Evolutionary conservation across 1,140 invertebrate species (phyloP), one percentile per base, ranked within the genome.

Genomic region (Octopus bimaculoides): DNA sequence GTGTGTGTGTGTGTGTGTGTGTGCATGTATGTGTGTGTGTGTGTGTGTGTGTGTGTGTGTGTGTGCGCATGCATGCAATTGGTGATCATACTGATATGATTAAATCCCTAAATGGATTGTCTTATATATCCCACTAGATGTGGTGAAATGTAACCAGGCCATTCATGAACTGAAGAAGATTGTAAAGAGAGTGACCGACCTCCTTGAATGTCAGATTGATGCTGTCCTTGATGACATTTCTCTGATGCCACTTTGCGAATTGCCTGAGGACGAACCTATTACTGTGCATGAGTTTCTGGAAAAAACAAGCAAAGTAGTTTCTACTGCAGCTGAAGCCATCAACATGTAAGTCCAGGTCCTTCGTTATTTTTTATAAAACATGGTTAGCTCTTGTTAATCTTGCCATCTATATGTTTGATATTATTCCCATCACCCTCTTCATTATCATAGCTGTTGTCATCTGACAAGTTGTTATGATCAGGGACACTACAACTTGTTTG

Each of bases 141-240:
- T 90, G 12, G 79, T 81, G 41, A 87, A 84, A 56, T 86, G 85
- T 52, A 86, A 87, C 80, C 84, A 86, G 52, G 83, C 83, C 56
- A 85, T 91, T 80, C 66, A 56, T n/a, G 84, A 88, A 4, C 84
- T 91, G 71, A 86, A 88, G 79, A 86, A 87, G 66, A 78, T 90
- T 55, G 84, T 83, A n/a, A 90, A 90, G 82, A 85, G 86, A 84
- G 94, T 97, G 5, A 95, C 96, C 83, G 96, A 98, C 88, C 94
- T 98, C 73, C 96, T 97, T 86, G 93, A 93, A 8, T 97, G 97
- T 87, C 93, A 96, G 87, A 96, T 98, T 85, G 93, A 97, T 77
- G 94, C 95, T 85, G 94, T 97, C 10, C 91, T 98, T 5, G 91
- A 93, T 56, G 94, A 94, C 80, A 98, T 98, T 95, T 95, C 96